Evolutionary conservation across 2,113 vertebrate species (phyloP), one percentile per base, ranked within the genome.

Genomic region (Alosa alosa): DNA sequence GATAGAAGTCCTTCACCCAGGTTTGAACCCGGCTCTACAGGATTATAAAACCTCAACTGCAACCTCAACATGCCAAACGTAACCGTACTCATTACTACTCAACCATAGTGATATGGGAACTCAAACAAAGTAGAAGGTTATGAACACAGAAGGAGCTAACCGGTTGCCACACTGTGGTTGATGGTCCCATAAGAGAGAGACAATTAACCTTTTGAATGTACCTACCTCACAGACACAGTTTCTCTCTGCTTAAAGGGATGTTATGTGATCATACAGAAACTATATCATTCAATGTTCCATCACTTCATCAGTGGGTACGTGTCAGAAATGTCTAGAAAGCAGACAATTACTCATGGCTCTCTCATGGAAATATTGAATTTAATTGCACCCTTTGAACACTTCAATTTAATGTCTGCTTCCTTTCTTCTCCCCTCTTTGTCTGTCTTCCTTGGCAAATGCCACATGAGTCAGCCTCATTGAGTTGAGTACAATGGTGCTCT

Each of bases 381-480:
- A 91, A 93, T 93, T 89, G 90, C 83, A 85, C 50, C 81, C 41
- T 44, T 83, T 86, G 75, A 87, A 52, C 81, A 15, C 57, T 89
- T 52, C 72, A 36, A 84, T 89, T 92, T 83, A 92, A 92, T 93
- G 87, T 92, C 89, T 92, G 1, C 55, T 60, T 87, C 64, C 36
- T 84, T 89, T 87, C 60, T 60, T 91, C 87, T 90, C 55, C 85
- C 82, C 86, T 82, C 86, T 87, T 90, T 87, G 86, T 83, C 88
- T 89, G 81, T 83, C 85, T 88, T 89, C 91, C 15, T 78, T 90
- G 85, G 6, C 9, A 93, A 93, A 92, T 90, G 91, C 87, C 91
- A 92, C 36, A 13, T 49, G 47, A 91, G 88, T 92, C 88, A 22
- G 75, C 75, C 89, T 91, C 89, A 91, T 91, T 93, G 89, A 86